Base-by-base conservation (phyloP, 2,113 vertebrate genomes). In the Machaerirhynchus nigripectus region DNA sequence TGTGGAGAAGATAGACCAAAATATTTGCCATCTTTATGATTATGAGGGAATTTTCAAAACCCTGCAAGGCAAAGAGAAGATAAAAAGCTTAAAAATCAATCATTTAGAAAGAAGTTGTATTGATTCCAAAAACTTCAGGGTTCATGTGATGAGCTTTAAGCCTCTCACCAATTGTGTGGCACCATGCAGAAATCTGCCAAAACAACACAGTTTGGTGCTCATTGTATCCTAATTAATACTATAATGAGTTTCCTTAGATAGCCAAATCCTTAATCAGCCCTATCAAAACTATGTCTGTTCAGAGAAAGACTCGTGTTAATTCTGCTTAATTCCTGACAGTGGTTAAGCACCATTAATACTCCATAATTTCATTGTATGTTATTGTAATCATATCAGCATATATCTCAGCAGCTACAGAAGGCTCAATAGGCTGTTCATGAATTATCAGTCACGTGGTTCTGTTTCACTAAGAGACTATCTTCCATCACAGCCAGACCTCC, bases 331-430 rank as follows among this genome's bases (percentile, higher is more conserved):
- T 98, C 98, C 98, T 97, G 96, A 98, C 98, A 97, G 95, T 97
- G 97, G 97, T 98, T 98, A 98, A 98, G 98, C 97, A 97, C 97
- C 97, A 98, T 98, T 98, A 98, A 98, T 98, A 98, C 98, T 97
- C 98, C 97, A 97, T 98, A 98, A 98, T 98, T 98, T 98, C 98
- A 98, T 98, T 98, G 98, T 98, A 96, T 97, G 98, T 98, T 98
- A 97, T 98, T 97, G 98, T 98, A 98, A 98, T 98, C 98, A 97
- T 98, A 98, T 98, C 98, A 97, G 97, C 93, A 95, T 98, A 97
- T 98, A 98, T 98, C 98, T 98, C 97, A 35, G 97, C 97, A 95
- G 97, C 97, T 96, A 97, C 74, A 94, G 96, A 95, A 97, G 94
- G 95, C 98, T 98, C 98, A 97, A 97, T 98, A 96, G 97, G 96